Evolutionary conservation across 2,888 invertebrate genomes (phyloP).

Genomic region (Amphipoea lucens): DNA sequence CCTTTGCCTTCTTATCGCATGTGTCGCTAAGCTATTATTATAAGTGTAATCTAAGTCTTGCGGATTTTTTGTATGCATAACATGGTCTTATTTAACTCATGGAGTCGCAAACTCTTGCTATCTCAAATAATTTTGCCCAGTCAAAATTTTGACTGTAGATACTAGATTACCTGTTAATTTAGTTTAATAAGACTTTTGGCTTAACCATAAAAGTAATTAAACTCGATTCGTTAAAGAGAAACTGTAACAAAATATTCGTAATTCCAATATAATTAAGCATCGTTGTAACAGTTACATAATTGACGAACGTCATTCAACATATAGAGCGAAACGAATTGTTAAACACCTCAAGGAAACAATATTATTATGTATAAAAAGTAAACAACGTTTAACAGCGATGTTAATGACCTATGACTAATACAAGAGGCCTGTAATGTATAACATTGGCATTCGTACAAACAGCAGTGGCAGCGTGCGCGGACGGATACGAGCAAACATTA

Average conservation of each 20-base stretch:
- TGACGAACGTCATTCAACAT: constrained; percentile 52
- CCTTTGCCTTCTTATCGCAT: not conserved
- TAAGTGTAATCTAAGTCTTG: no score
- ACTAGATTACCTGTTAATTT: not conserved
- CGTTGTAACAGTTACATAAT: constrained; percentile 49
- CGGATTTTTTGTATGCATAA: not conserved
- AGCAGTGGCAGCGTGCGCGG: constrained; percentile 85
- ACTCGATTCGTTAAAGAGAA: not conserved
- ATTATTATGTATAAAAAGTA: constrained; percentile 82
- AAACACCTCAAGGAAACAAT: constrained; percentile 77
- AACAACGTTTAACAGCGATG: constrained; percentile 83
- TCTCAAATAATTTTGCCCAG: not conserved
- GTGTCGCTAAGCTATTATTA: not conserved
- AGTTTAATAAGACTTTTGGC: not conserved
- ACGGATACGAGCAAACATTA: constrained; percentile 89
- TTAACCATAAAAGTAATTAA: not conserved
- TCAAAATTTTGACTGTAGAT: no score
- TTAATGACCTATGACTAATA: constrained; percentile 89
- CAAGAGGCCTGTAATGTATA: constrained; percentile 86
- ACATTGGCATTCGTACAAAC: constrained; percentile 89
- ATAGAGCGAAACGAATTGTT: constrained; percentile 67
- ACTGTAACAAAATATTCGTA: not conserved
- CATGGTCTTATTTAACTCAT: not conserved
- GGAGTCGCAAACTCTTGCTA: not conserved
- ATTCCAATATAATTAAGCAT: constrained; percentile 15